Conservation (phyloP, 2,797 vertebrate species). For the Intellagama lesueurii region DNA sequence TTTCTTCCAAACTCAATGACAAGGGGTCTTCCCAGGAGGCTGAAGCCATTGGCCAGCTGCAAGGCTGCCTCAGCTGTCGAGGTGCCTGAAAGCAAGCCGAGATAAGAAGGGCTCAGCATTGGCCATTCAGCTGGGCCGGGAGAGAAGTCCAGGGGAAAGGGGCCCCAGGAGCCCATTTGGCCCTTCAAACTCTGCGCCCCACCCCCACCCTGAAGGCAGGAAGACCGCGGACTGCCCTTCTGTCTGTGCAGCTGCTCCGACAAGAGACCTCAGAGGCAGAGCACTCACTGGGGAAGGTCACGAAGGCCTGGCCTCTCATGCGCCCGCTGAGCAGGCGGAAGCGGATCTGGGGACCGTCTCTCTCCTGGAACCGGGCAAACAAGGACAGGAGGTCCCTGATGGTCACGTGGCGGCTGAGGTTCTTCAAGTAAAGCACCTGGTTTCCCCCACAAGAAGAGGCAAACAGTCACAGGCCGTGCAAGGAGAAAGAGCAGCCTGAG, state of each 20-base stretch:
- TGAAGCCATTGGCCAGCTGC: slow-evolving; percentile 87
- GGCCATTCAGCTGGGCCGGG: no score
- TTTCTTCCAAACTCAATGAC: slow-evolving; percentile 90
- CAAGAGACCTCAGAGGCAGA: accelerated
- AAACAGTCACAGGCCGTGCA: no score
- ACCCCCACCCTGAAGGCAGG: no score
- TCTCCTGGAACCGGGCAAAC: slow-evolving; percentile 89
- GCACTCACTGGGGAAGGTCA: slow-evolving; percentile 88
- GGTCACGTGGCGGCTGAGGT: slow-evolving; percentile 84
- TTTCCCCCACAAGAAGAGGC: slow-evolving; percentile 8
- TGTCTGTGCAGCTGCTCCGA: background rate
- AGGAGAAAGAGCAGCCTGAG: background rate
- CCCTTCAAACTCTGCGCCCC: no score
- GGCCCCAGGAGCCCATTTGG: accelerated
- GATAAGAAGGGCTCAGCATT: background rate
- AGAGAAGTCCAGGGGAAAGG: background rate
- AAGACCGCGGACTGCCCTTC: no score
- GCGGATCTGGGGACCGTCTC: slow-evolving; percentile 74
- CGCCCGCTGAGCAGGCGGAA: slow-evolving; percentile 91
- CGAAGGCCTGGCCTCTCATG: slow-evolving; percentile 92
- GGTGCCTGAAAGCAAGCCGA: slow-evolving; percentile 78
- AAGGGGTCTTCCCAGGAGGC: slow-evolving; percentile 87
- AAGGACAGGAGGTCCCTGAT: slow-evolving; percentile 89
- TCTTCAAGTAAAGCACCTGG: slow-evolving; percentile 93
- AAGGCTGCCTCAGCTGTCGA: slow-evolving; percentile 82